Percentiles rank a stretch among this genome's conserved stretches.
phyloP scores from a whole-genome alignment of 2,113 vertebrate genomes.

The Bombycilla garrulus region DNA sequence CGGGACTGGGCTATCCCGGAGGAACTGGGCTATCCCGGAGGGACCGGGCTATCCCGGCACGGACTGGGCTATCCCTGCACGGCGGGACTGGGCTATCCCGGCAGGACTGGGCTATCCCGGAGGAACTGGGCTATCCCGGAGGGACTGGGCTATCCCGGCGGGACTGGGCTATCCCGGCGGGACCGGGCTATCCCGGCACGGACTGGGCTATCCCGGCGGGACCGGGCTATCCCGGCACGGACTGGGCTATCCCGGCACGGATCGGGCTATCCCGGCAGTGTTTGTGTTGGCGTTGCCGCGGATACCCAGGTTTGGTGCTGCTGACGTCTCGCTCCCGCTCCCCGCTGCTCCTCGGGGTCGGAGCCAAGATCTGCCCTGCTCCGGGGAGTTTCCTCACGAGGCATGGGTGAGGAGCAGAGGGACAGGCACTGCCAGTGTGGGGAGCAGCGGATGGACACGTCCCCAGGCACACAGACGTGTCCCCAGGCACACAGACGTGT shows the following conservation, averaged over 20 bases:
- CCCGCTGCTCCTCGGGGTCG: neutral
- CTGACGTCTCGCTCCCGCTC: fast-evolving
- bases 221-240: too few species aligned
- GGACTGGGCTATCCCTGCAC: neutral
- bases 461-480: fast-evolving
- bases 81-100: neutral
- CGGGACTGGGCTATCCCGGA: neutral
- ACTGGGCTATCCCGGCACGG: neutral
- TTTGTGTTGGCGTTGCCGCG: neutral
- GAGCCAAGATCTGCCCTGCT: fast-evolving
- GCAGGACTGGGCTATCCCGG: neutral
- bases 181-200: neutral
- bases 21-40: too few species aligned
- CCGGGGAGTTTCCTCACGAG: fast-evolving
- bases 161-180: neutral
- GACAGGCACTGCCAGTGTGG: fast-evolving
- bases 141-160: neutral
- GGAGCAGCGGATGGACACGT: fast-evolving
- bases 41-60: neutral
- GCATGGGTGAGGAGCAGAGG: neutral
- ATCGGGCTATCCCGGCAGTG: neutral
- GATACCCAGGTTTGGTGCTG: neutral
- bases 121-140: too few species aligned
- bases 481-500: too few species aligned
- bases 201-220: too few species aligned